These are phyloP conservation scores for Rhopalosiphum nymphaeae DNA, from an alignment of 2,888 invertebrate species.

Conservation along the genomic window DNA sequence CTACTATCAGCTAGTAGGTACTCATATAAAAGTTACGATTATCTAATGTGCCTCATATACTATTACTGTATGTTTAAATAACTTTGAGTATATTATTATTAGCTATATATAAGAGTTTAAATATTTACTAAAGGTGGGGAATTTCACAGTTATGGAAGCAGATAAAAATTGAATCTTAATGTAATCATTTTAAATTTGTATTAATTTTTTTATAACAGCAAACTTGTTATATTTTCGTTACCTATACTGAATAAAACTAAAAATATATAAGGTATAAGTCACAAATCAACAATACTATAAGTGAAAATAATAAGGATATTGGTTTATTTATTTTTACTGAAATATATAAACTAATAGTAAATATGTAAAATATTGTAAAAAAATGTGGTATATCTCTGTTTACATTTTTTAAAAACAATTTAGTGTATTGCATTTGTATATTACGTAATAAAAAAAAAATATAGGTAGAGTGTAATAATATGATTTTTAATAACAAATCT, in stretches of 20 bases:
- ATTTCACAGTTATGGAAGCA: background rate
- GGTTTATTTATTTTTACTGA: no score
- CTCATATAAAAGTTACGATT: background rate
- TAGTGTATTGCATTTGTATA: background rate
- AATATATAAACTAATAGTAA: background rate
- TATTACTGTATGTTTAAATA: background rate
- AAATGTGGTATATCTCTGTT: background rate
- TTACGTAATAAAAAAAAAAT: background rate
- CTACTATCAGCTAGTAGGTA: background rate
- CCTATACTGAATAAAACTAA: background rate
- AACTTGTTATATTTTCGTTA: background rate
- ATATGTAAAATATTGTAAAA: background rate
- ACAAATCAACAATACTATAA: background rate
- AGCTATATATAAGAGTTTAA: background rate
- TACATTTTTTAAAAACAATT: background rate
- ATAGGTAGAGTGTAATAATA: background rate
- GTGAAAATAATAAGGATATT: no score
- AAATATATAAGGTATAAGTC: background rate
- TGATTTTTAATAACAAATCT: background rate
- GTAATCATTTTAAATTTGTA: background rate
- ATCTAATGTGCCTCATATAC: background rate
- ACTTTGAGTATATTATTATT: background rate
- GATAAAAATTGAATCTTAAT: background rate
- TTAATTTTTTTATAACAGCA: background rate
- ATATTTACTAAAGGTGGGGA: background rate